These are phyloP conservation scores for Erythrocercus mccallii DNA, from an alignment of 2,113 vertebrate species.

Conservation along the genomic window DNA sequence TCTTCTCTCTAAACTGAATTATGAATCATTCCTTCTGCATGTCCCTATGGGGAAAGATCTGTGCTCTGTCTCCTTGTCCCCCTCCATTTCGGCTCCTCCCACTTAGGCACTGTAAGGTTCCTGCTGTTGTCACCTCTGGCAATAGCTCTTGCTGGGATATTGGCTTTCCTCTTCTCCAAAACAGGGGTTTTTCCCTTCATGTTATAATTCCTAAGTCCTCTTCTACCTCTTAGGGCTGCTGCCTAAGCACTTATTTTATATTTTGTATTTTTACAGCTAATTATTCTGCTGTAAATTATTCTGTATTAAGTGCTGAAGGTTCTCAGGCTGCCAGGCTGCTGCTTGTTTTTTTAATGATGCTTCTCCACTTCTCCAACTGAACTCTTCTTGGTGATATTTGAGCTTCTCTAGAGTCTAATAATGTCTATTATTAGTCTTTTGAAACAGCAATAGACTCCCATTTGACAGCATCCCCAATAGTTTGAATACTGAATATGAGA, in stretches of 20 bases:
- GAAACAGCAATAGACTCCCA: not conserved
- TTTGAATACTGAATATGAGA: not conserved
- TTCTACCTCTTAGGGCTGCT: not conserved
- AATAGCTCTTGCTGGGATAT: not conserved
- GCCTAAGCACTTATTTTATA: not conserved
- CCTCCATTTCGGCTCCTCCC: not conserved
- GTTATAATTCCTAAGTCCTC: not conserved
- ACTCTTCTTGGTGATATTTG: not conserved
- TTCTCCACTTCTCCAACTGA: not conserved
- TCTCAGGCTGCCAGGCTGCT: not conserved
- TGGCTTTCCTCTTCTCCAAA: not conserved
- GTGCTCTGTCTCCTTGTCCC: not conserved
- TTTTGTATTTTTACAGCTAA: slow-evolving; percentile 8
- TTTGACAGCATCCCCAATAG: not conserved
- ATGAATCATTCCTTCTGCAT: not conserved
- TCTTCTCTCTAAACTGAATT: not conserved
- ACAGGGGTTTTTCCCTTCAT: not conserved
- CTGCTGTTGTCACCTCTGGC: not conserved
- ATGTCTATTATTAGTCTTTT: not conserved
- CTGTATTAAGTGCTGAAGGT: not conserved
- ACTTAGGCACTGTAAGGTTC: not conserved
- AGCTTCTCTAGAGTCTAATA: not conserved
- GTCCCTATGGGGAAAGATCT: accelerated
- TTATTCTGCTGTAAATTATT: too few relatives aligned
- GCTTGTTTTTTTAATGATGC: not conserved